A percentile compares a stretch with the other conserved stretches of the same genome.
Conservation (phyloP, 2,797 vertebrate species). For the Gobionotothen gibberifrons region DNA sequence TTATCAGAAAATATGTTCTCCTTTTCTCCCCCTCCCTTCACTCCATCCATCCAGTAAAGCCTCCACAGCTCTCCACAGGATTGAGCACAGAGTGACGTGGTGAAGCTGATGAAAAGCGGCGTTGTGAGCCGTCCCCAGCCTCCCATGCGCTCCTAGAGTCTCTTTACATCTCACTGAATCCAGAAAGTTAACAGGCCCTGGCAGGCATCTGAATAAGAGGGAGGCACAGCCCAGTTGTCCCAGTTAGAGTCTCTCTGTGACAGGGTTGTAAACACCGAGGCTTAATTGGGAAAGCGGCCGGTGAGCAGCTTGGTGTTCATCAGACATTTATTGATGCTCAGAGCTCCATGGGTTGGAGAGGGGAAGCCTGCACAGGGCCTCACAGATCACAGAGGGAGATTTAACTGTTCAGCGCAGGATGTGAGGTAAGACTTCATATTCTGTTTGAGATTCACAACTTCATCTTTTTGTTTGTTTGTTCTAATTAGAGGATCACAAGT, state of each 20-base stretch:
- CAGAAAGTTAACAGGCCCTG: constrained; percentile 74
- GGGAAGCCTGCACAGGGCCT: constrained; percentile 15
- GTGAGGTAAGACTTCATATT: constrained; percentile 43
- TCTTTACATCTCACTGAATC: constrained; percentile 79
- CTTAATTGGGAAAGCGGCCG: constrained; percentile 62
- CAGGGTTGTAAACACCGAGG: constrained; percentile 58
- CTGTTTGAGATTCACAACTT: constrained; percentile 6
- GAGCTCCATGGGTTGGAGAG: constrained; percentile 33
- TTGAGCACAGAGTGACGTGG: constrained; percentile 32
- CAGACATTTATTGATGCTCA: constrained; percentile 57
- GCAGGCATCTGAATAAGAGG: constrained; percentile 77
- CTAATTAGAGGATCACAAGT: constrained; percentile 17
- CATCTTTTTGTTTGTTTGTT: not conserved
- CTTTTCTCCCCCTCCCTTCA: constrained; percentile 7
- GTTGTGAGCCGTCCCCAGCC: constrained; percentile 54
- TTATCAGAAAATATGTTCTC: constrained; percentile 7
- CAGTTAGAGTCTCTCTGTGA: constrained; percentile 60
- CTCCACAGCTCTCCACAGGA: constrained; percentile 39
- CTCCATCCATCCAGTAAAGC: constrained; percentile 33
- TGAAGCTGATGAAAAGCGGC: constrained; percentile 68
- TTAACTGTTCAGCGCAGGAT: constrained; percentile 20
- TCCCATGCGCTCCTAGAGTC: constrained; percentile 39
- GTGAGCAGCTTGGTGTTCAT: constrained; percentile 67
- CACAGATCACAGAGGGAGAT: constrained; percentile 28
- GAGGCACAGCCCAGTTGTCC: constrained; percentile 61